Evolutionary conservation across 2,888 invertebrate genomes (phyloP).

Genomic region (Fragum fragum): DNA sequence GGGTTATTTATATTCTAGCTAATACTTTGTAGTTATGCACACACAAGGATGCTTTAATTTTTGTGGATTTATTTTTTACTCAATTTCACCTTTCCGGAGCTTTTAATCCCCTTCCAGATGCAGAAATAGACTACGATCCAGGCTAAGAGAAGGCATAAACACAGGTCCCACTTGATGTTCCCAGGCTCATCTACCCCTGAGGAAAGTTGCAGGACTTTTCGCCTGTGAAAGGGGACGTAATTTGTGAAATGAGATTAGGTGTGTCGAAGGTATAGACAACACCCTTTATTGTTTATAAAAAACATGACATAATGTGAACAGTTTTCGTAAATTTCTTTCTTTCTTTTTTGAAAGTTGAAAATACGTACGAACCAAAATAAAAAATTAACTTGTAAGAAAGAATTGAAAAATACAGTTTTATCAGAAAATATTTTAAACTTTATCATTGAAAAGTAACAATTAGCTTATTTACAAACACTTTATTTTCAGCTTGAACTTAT

Average conservation of each 20-base stretch:
- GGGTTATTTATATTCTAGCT: neutral
- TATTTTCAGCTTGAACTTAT: no score
- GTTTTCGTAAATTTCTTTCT: no score
- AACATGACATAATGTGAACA: neutral
- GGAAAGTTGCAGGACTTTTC: conserved; percentile 85
- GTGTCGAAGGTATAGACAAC: conserved; percentile 28
- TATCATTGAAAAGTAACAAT: no score
- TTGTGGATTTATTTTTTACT: conserved; percentile 14
- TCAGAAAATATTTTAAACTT: no score
- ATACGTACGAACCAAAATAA: no score
- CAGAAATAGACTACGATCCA: conserved; percentile 87
- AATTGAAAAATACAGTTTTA: no score
- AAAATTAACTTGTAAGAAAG: no score
- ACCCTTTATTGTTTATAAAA: conserved; percentile 35
- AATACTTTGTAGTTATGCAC: neutral
- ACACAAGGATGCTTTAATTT: neutral
- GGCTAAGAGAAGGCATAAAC: conserved; percentile 85
- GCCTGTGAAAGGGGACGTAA: conserved; percentile 79
- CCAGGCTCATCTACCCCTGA: conserved; percentile 85
- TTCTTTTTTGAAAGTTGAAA: no score
- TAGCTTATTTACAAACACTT: no score
- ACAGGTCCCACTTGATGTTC: conserved; percentile 86
- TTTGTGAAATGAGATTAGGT: conserved; percentile 37
- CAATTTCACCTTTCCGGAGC: conserved; percentile 85
- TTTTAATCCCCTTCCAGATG: conserved; percentile 87